These are phyloP conservation scores for Dolichotis patagonum DNA, from an alignment of 2,113 vertebrate species.

Conservation along the genomic window DNA sequence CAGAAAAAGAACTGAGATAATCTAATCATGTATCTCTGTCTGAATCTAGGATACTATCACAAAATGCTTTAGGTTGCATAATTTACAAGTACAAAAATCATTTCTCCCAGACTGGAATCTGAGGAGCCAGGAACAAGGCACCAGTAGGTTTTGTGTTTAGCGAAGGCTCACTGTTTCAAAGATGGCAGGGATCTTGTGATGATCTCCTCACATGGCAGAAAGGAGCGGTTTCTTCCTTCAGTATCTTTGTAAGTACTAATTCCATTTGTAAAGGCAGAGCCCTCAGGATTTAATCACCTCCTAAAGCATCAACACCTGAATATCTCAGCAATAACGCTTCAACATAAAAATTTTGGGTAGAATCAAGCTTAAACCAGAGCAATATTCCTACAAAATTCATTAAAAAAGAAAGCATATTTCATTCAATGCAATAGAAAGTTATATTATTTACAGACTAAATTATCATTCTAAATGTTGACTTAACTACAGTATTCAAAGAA, in stretches of 20 bases:
- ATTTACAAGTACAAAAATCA: neutral
- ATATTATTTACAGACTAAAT: neutral
- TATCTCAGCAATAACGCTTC: neutral
- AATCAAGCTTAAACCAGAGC: neutral
- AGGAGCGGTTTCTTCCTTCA: neutral
- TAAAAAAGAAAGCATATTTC: conserved; percentile 16
- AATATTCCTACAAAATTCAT: neutral
- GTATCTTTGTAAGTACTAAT: neutral
- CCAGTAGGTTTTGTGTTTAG: neutral
- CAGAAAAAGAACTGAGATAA: neutral
- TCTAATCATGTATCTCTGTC: neutral
- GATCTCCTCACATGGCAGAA: no score
- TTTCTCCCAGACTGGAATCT: neutral
- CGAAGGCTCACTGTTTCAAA: neutral
- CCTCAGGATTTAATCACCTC: neutral
- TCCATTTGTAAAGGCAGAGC: neutral
- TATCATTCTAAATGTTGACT: conserved; percentile 1
- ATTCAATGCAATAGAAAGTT: neutral
- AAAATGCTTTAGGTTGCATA: neutral
- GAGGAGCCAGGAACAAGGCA: neutral
- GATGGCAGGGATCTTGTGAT: neutral
- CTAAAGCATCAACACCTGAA: neutral
- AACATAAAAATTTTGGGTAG: neutral
- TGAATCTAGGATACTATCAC: neutral
- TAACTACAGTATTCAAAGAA: neutral